phyloP scores from a whole-genome alignment of 1,140 invertebrate genomes.

The Drosophila suzukii region DNA sequence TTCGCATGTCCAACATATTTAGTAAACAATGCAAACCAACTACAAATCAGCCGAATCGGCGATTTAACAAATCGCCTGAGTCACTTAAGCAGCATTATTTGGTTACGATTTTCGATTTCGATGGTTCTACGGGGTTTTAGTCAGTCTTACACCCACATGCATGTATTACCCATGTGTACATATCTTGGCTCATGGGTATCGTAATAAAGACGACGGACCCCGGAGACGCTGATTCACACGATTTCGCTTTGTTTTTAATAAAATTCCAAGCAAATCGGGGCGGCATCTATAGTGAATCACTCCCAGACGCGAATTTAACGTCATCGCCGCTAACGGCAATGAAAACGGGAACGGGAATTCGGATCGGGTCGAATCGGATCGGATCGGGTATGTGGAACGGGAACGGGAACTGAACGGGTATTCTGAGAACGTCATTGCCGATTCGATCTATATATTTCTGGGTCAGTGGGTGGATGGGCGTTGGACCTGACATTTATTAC shows the following conservation, averaged over 20 bases:
- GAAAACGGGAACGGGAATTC: slow-evolving; percentile 7
- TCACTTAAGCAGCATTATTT: slow-evolving; percentile 6
- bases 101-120: slow-evolving; percentile 13
- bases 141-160: slow-evolving; percentile 17
- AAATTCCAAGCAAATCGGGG: slow-evolving; percentile 66
- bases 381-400: slow-evolving; percentile 3
- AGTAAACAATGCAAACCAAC: background rate
- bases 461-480: slow-evolving; percentile 7
- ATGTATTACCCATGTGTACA: background rate
- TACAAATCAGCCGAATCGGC: background rate
- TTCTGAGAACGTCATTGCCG: background rate
- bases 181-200: slow-evolving; percentile 14
- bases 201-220: background rate
- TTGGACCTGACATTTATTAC: slow-evolving; percentile 1
- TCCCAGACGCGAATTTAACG: slow-evolving; percentile 16
- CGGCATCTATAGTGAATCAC: slow-evolving; percentile 53
- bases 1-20: background rate
- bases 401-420: background rate
- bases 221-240: slow-evolving; percentile 49
- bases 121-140: slow-evolving; percentile 8
- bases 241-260: slow-evolving; percentile 35
- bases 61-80: slow-evolving; percentile 14
- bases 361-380: slow-evolving; percentile 1
- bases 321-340: slow-evolving; percentile 34
- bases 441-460: slow-evolving; percentile 10